Conservation (phyloP, 1,140 invertebrate genomes). For the Anoplolepis gracilipes region DNA sequence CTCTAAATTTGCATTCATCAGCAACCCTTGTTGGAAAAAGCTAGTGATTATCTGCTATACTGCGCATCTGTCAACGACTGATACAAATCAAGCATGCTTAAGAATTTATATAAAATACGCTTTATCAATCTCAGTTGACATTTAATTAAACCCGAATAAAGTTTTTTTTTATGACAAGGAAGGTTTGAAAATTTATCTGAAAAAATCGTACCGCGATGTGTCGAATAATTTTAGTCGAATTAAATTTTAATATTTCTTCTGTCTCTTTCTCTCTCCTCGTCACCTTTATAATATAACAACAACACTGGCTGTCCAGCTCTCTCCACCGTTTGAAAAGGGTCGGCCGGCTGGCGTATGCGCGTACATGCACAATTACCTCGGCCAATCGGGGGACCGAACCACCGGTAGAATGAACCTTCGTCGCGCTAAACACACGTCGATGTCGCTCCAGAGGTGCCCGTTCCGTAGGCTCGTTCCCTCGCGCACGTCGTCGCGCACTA, state of each 20-base stretch:
- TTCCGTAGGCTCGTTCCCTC: conserved; percentile 64
- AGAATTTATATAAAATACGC: neutral
- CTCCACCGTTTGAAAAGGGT: conserved; percentile 39
- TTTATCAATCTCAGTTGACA: neutral
- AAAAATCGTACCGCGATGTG: neutral
- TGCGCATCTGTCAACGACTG: neutral
- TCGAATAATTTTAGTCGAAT: conserved; percentile 36
- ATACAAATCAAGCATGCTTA: neutral
- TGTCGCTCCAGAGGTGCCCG: conserved; percentile 64
- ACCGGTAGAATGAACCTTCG: conserved; percentile 62
- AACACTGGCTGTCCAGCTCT: conserved; percentile 47
- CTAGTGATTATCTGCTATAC: conserved; percentile 2
- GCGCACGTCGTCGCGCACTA: conserved; percentile 71
- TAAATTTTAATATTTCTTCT: too few species aligned
- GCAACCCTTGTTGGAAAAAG: neutral
- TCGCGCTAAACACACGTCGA: conserved; percentile 56
- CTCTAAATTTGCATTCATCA: neutral
- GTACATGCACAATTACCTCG: conserved; percentile 66
- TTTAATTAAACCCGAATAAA: neutral
- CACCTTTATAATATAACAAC: conserved; percentile 38
- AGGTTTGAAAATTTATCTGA: neutral
- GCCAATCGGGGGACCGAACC: conserved; percentile 62
- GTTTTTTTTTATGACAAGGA: neutral
- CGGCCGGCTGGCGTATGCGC: conserved; percentile 59
- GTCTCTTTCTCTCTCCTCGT: neutral